Percentiles rank a stretch among this genome's conserved stretches.
Evolutionary conservation across 2,797 vertebrate genomes (phyloP).

Genomic region (Delichon dasypus): DNA sequence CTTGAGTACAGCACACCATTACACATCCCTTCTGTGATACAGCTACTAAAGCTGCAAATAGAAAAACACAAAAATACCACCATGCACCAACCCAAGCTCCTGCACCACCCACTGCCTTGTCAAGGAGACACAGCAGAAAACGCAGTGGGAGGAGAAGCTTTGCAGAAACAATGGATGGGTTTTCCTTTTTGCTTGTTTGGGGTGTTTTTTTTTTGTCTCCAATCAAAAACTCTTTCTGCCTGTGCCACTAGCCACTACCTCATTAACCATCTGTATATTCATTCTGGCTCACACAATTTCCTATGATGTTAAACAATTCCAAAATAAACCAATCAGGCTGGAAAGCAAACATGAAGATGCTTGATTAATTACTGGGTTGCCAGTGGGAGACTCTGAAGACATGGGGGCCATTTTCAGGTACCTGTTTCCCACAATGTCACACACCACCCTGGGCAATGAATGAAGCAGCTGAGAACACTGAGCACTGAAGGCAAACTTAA

Average conservation of each 20-base stretch:
- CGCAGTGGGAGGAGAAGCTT: neutral
- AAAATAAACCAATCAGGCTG: neutral
- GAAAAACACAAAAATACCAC: neutral
- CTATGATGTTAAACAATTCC: neutral
- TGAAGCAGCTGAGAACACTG: neutral
- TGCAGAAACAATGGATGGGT: neutral
- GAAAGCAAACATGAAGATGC: neutral
- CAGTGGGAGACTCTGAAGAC: neutral
- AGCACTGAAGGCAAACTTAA: neutral
- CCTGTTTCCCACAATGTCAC: neutral
- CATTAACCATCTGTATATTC: neutral
- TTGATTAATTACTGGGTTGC: neutral
- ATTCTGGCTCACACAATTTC: neutral
- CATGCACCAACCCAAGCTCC: neutral
- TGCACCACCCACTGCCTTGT: neutral
- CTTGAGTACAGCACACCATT: neutral
- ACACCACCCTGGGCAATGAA: accelerated
- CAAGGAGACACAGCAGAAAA: neutral
- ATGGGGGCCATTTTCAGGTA: neutral
- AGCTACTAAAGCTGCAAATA: neutral
- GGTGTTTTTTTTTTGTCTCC: neutral
- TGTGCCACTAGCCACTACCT: neutral
- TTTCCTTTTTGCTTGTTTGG: neutral
- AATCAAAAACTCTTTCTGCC: neutral
- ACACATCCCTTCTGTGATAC: neutral